A percentile compares a stretch with the other conserved stretches of the same genome.
These are phyloP conservation scores for Malacoraja senta DNA, from an alignment of 2,797 vertebrate species.

Conservation along the genomic window DNA sequence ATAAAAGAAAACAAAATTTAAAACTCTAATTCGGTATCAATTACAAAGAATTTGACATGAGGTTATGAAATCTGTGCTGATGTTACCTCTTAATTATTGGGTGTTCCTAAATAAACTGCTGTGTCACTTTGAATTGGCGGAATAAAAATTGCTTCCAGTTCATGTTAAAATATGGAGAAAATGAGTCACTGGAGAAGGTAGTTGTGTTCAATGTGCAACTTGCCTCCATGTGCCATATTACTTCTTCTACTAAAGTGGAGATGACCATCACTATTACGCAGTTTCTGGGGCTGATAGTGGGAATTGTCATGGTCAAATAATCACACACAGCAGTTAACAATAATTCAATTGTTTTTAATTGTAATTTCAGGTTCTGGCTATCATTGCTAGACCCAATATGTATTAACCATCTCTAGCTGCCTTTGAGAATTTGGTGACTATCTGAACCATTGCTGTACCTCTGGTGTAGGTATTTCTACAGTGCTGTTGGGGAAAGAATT, in stretches of 20 bases:
- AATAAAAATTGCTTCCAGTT: not conserved
- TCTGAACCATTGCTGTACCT: too few species aligned
- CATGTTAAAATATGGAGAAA: too few species aligned
- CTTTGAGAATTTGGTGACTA: too few species aligned
- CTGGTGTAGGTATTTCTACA: too few species aligned
- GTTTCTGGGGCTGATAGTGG: not conserved
- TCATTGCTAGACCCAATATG: too few species aligned
- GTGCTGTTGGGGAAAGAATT: too few species aligned
- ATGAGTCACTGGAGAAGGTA: not conserved
- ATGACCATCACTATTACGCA: not conserved
- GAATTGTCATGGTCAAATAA: not conserved
- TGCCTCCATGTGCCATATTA: not conserved
- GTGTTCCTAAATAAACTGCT: not conserved
- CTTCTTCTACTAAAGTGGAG: not conserved
- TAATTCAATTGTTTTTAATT: too few species aligned
- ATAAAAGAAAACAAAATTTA: not conserved
- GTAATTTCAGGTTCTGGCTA: too few species aligned
- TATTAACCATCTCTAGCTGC: too few species aligned
- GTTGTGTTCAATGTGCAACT: not conserved
- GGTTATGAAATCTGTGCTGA: not conserved
- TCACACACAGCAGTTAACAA: not conserved
- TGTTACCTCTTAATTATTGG: not conserved
- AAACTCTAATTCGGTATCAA: not conserved
- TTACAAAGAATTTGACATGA: too few species aligned
- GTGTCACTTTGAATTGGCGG: too few species aligned